A percentile compares a stretch with the other conserved stretches of the same genome.
These are phyloP conservation scores for Rhynchonycteris naso DNA, from an alignment of 2,797 vertebrate species.

Conservation along the genomic window DNA sequence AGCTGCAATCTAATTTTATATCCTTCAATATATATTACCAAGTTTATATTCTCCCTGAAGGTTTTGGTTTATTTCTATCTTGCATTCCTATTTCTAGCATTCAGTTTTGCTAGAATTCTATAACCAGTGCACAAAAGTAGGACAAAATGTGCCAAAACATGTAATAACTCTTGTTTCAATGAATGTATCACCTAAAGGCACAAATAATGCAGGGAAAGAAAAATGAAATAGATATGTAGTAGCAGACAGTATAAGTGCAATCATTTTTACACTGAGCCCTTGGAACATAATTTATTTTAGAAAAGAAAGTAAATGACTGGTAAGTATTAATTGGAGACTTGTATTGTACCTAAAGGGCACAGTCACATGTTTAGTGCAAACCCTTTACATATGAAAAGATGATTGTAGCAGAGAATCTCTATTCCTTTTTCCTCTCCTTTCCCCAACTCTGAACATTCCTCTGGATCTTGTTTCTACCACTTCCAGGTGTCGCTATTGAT, in stretches of 20 bases:
- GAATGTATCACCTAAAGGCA: conserved; percentile 59
- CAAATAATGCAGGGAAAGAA: background rate
- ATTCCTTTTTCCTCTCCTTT: background rate
- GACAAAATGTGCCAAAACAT: conserved; percentile 36
- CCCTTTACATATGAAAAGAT: background rate
- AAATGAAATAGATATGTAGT: conserved; percentile 22
- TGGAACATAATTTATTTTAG: conserved; percentile 42
- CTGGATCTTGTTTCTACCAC: background rate
- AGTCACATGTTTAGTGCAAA: background rate
- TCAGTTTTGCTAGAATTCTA: conserved; percentile 47
- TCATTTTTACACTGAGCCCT: conserved; percentile 53
- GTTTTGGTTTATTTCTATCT: conserved; percentile 45
- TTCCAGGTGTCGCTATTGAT: background rate
- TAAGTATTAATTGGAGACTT: background rate
- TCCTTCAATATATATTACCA: conserved; percentile 40
- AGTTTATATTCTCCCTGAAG: conserved; percentile 12
- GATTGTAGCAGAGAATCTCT: background rate
- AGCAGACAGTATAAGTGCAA: conserved; percentile 35
- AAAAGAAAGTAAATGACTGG: conserved; percentile 41
- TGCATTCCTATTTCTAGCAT: conserved; percentile 25
- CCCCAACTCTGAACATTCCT: background rate
- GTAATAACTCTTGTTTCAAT: conserved; percentile 35
- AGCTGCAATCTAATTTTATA: conserved; percentile 63
- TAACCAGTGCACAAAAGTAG: conserved; percentile 59
- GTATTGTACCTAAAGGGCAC: background rate